phyloP scores from a whole-genome alignment of 30 jellyfish, hydroid and myxozoan genomes.

The Rhopilema esculentum region DNA sequence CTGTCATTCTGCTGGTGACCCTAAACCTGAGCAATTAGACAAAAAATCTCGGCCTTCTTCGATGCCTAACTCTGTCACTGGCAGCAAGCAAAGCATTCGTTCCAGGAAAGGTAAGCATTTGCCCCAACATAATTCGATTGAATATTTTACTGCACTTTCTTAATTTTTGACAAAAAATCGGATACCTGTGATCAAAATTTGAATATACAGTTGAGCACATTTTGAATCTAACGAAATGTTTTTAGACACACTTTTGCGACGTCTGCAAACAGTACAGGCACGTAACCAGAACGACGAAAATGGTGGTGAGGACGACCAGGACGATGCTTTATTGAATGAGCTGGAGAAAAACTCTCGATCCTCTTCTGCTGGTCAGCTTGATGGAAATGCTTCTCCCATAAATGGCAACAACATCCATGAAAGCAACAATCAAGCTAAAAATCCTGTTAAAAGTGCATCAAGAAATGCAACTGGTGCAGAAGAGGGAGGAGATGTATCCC shows the following conservation, averaged over 20 bases:
- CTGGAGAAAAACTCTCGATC: constrained; percentile 26
- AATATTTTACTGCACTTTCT: neutral
- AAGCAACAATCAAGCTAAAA: neutral
- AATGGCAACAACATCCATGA: neutral
- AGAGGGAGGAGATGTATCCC: neutral
- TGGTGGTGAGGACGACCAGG: constrained; percentile 28
- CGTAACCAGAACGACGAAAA: constrained; percentile 11
- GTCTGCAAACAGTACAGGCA: constrained; percentile 46
- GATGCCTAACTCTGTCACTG: constrained; percentile 42
- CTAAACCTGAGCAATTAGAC: neutral
- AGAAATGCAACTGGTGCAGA: neutral
- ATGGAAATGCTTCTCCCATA: neutral
- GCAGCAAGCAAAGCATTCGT: constrained; percentile 62
- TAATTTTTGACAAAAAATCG: no score
- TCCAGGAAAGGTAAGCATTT: constrained; percentile 52
- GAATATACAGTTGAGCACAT: no score
- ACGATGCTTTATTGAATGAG: constrained; percentile 37
- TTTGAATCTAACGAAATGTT: no score
- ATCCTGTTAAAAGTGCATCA: neutral
- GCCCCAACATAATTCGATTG: no score
- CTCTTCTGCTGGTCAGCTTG: neutral
- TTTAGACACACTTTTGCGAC: constrained; percentile 43
- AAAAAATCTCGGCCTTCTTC: constrained; percentile 6
- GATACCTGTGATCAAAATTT: no score
- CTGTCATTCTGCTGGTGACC: neutral